phyloP scores from a whole-genome alignment of 2,888 invertebrate species.

The Pinctada fucata region DNA sequence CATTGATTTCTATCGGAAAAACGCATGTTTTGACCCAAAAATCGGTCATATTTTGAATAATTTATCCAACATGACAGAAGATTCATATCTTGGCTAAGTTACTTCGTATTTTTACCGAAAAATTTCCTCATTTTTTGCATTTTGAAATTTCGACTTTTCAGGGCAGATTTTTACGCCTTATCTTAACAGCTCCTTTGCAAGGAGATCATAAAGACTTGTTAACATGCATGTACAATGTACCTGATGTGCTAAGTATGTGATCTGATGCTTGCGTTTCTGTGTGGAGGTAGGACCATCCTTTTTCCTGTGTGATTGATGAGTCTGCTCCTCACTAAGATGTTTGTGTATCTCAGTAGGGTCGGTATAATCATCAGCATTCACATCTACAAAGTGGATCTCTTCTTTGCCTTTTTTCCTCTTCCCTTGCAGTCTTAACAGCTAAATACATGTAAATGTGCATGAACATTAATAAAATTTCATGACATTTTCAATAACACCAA shows the following conservation, averaged over 20 bases:
- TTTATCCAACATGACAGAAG: no score
- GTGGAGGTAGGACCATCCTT: conserved; percentile 82
- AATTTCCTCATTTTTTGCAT: no score
- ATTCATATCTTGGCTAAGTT: no score
- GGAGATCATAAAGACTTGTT: no score
- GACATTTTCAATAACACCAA: not conserved
- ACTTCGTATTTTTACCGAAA: no score
- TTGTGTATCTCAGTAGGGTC: conserved; percentile 90
- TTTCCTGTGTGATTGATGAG: conserved; percentile 63
- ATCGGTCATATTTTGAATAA: no score
- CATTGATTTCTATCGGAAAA: no score
- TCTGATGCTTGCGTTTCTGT: conserved; percentile 90
- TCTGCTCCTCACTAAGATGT: conserved; percentile 79
- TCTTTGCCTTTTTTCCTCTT: conserved; percentile 82
- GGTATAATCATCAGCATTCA: conserved; percentile 88
- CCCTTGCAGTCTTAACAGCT: conserved; percentile 81
- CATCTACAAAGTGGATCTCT: conserved; percentile 86
- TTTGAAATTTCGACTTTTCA: no score
- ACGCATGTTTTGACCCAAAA: no score
- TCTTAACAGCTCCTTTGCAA: no score
- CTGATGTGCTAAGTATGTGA: conserved; percentile 93
- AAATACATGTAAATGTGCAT: conserved; percentile 24
- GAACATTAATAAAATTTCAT: not conserved
- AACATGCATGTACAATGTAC: conserved; percentile 71
- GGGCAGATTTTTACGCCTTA: no score